A percentile compares a stretch with the other conserved stretches of the same genome.
Conservation (phyloP, 2,113 vertebrate genomes). For the Cottus gobio region DNA sequence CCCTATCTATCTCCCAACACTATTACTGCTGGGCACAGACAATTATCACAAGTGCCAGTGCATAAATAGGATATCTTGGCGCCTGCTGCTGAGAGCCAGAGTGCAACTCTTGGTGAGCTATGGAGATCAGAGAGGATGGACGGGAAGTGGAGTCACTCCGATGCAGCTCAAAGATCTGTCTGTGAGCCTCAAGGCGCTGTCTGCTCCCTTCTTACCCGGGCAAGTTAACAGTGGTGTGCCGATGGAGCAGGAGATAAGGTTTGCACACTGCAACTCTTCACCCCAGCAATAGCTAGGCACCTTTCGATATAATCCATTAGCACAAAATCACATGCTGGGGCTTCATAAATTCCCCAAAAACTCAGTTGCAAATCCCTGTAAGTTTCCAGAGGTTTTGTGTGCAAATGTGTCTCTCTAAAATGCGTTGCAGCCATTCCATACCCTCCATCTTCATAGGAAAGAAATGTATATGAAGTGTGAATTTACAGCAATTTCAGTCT, state of each 20-base stretch:
- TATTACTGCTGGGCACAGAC: constrained; percentile 19
- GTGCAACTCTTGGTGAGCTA: constrained; percentile 36
- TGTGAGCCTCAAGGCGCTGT: constrained; percentile 19
- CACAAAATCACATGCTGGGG: background rate
- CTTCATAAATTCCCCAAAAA: background rate
- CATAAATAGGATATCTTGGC: constrained; percentile 45
- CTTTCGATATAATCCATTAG: background rate
- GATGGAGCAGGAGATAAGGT: constrained; percentile 30
- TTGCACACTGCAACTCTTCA: constrained; percentile 12
- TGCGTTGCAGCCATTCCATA: background rate
- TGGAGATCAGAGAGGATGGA: constrained; percentile 49
- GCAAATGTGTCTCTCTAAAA: background rate
- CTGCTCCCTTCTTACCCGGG: constrained; percentile 16
- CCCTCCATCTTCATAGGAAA: background rate
- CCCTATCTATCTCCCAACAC: background rate
- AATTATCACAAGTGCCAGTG: constrained; percentile 62
- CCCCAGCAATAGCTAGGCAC: background rate
- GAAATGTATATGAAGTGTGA: background rate
- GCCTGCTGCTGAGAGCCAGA: constrained; percentile 36
- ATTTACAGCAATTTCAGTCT: background rate
- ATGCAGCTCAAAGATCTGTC: constrained; percentile 42
- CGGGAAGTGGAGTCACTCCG: constrained; percentile 44
- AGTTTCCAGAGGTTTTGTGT: background rate
- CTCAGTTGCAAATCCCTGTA: background rate
- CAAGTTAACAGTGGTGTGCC: constrained; percentile 15